A percentile compares a stretch with the other conserved stretches of the same genome.
These are phyloP conservation scores for Lepidocyrtinus sp. DNA, from an alignment of 2,888 invertebrate genomes.

Conservation along the genomic window DNA sequence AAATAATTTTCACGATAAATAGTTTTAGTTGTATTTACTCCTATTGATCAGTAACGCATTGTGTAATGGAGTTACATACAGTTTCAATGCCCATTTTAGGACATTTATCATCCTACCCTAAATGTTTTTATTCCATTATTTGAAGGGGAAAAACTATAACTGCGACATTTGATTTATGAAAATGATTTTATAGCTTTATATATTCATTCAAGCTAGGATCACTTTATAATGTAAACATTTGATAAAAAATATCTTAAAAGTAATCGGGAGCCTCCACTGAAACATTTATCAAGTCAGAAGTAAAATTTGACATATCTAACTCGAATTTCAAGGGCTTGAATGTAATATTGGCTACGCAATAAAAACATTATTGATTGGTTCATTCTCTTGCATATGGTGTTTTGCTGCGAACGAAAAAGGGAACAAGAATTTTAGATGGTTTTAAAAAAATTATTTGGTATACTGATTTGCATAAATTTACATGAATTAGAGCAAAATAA, in stretches of 20 bases:
- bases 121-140: neutral
- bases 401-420: neutral
- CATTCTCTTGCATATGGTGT: neutral
- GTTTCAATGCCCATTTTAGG: neutral
- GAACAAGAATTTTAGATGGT: constrained; percentile 1
- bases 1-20: constrained; percentile 12
- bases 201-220: no score
- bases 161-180: neutral
- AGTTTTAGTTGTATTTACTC: neutral
- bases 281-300: neutral
- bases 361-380: no score
- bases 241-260: neutral
- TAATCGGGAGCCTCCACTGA: neutral
- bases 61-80: constrained; percentile 8
- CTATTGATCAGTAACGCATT: constrained; percentile 6
- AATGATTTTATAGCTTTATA: neutral
- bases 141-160: neutral
- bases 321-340: neutral
- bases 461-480: constrained; percentile 49
- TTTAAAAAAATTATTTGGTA: constrained; percentile 9
- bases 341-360: no score
- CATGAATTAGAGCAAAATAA: constrained; percentile 46
- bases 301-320: neutral
- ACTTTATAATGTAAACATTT: neutral
- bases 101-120: neutral